Conservation (phyloP, 2,797 vertebrate species). For the Parotocinclus haroldoi region DNA sequence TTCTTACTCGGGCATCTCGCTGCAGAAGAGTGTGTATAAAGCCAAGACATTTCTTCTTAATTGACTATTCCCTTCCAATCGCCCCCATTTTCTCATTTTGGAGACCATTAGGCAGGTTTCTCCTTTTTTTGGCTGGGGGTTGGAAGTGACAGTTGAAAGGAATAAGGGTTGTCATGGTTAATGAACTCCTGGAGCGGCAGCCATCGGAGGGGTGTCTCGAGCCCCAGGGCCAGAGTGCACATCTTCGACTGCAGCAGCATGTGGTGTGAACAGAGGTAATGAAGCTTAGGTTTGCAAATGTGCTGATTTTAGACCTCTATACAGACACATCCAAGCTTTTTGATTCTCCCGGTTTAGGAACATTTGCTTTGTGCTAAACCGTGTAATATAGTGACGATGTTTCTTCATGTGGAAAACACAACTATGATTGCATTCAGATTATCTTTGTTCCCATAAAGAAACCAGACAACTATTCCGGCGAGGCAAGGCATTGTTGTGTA, state of each 20-base stretch:
- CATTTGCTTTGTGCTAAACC: not conserved
- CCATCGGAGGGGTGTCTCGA: constrained; percentile 50
- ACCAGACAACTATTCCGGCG: too few relatives aligned
- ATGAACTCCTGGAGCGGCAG: constrained; percentile 64
- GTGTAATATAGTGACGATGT: not conserved
- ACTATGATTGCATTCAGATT: too few relatives aligned
- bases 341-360: not conserved
- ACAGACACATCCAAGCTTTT: not conserved
- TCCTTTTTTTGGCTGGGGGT: constrained; percentile 40
- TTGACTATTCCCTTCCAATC: constrained; percentile 29
- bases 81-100: constrained; percentile 33
- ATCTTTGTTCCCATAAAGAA: too few relatives aligned
- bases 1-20: not conserved
- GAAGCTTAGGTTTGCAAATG: constrained; percentile 22
- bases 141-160: constrained; percentile 57
- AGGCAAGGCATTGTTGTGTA: too few relatives aligned
- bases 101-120: constrained; percentile 41
- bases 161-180: constrained; percentile 58
- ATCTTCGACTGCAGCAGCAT: constrained; percentile 14
- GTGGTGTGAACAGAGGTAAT: constrained; percentile 23
- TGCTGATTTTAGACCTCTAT: not conserved
- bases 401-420: too few relatives aligned
- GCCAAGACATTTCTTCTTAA: constrained; percentile 22
- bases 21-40: constrained; percentile 8
- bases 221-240: constrained; percentile 16